Percentiles rank a stretch among this genome's conserved stretches.
Evolutionary conservation across 2,888 invertebrate species (phyloP).

Genomic region (Anthrax anthrax): DNA sequence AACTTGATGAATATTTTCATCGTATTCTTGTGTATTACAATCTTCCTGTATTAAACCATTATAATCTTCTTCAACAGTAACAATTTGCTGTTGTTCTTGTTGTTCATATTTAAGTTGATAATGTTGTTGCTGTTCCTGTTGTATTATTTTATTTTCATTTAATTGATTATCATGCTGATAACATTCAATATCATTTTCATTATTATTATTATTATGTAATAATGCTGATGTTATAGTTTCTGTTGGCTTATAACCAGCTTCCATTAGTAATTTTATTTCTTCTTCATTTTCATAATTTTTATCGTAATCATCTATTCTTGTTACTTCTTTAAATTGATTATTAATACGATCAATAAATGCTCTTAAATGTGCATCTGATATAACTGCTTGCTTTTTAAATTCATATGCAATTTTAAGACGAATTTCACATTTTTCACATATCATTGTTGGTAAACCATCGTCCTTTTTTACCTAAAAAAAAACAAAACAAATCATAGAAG

Average conservation of each 20-base stretch:
- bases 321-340: constrained; percentile 21
- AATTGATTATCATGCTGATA: too few species aligned
- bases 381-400: constrained; percentile 20
- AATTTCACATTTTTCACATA: constrained; percentile 20
- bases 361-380: constrained; percentile 20
- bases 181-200: too few species aligned
- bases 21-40: not conserved
- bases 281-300: not conserved
- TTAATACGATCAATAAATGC: constrained; percentile 20
- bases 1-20: constrained; percentile 1
- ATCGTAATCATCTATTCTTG: constrained; percentile 6
- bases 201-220: not conserved
- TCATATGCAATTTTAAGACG: constrained; percentile 20
- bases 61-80: not conserved
- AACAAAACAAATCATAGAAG: too few species aligned
- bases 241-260: constrained; percentile 9
- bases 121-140: too few species aligned
- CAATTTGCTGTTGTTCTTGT: not conserved
- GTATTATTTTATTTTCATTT: too few species aligned
- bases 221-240: not conserved
- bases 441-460: constrained; percentile 20
- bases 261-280: constrained; percentile 11
- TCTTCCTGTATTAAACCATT: not conserved
- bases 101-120: not conserved
- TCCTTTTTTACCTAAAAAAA: constrained; percentile 16